Evolutionary conservation across 2,113 vertebrate species (phyloP), one percentile per base, ranked within the genome.

Genomic region (Vulpes vulpes): DNA sequence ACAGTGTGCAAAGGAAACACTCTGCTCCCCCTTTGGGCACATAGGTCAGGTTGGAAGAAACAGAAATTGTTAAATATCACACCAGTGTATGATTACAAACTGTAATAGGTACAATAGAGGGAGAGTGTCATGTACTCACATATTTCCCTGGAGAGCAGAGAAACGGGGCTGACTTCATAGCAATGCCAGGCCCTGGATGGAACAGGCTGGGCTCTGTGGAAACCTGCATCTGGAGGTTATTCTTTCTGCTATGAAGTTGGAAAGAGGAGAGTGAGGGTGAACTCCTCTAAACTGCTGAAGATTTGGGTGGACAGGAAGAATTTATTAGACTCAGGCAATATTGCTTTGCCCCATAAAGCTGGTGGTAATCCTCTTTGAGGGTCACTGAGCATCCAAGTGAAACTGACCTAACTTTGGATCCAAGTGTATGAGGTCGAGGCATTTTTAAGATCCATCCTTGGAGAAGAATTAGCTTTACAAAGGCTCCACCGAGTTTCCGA

Each of bases 381-480:
- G 90, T 96, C 64, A 96, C 43, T 88, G 87, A 94, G 5, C 0
- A 0, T 94, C 96, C 83, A 96, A 22, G 16, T 95, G 92, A 96
- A 95, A 92, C 51, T 67, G 87, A 92, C 59, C 57, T 73, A 76
- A 88, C 22, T 96, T 95, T 91, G 87, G n/a, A 55, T 96, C 38
- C 49, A 96, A 30, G 87, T 89, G 80, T 92, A 7, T 85, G 74
- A 88, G 83, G 49, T 15, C 0, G 32, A 96, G 23, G 35, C 59
- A 86, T 76, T 95, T 97, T 96, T 83, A 96, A 93, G 89, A 38
- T 79, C 65, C 49, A 49, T 86, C 71, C 59, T 96, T 97, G 87
- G 80, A 96, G 92, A 95, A 96, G 91, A 95, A 97, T 95, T 92
- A 97, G 96, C 89, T 97, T 97, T 94, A 88, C 65, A 89, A 97